Conservation (phyloP, 2,797 vertebrate species). For the Poeciliopsis gracilis region DNA sequence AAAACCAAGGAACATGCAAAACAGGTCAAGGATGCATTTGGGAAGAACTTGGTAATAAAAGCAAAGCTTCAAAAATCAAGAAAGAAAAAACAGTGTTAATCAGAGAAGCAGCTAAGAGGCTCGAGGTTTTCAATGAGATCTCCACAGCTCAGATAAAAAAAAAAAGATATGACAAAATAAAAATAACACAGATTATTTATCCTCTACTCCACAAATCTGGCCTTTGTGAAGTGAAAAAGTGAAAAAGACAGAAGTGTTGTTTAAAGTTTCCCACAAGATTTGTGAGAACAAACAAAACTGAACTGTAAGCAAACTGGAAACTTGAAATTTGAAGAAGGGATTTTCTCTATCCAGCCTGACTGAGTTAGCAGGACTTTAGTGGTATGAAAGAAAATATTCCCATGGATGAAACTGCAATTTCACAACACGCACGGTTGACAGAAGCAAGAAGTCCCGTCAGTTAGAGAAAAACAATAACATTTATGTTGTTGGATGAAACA, state of each 20-base stretch:
- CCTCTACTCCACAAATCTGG: not conserved
- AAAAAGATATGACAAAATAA: not conserved
- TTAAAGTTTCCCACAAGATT: not conserved
- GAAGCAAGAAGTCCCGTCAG: not conserved
- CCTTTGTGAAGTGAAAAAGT: not conserved
- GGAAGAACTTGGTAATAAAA: not conserved
- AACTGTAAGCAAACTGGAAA: not conserved
- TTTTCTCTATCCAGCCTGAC: not conserved
- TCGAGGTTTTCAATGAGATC: not conserved
- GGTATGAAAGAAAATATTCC: not conserved
- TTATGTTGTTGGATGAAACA: slow-evolving; percentile 1
- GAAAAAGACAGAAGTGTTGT: not conserved
- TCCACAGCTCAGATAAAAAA: not conserved
- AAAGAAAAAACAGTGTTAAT: not conserved
- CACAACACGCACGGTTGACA: not conserved
- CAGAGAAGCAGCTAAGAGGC: not conserved
- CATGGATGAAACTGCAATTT: not conserved
- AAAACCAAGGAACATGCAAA: not conserved
- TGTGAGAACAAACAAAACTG: not conserved
- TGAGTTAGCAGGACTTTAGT: not conserved
- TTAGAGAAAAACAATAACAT: not conserved
- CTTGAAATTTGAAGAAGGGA: not conserved
- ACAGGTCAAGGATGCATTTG: not conserved
- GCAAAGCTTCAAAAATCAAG: not conserved
- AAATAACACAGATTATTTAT: not conserved